Evolutionary conservation across 2,888 invertebrate species (phyloP).

Genomic region (Calephelis perditalis): DNA sequence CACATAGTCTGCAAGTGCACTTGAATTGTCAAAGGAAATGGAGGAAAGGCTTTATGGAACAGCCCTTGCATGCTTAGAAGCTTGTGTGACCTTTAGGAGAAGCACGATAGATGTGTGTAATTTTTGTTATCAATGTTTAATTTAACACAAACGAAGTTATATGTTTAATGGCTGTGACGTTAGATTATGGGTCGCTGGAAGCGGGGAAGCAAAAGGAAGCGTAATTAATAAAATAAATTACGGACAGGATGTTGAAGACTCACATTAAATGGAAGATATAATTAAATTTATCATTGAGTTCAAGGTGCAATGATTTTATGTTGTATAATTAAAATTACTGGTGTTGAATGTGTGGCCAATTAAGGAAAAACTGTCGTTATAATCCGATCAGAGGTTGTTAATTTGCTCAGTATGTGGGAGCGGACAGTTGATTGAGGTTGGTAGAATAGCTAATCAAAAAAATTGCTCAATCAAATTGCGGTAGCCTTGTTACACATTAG

Average conservation of each 20-base stretch:
- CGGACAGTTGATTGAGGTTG: background rate
- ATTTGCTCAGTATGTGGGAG: conserved; percentile 14
- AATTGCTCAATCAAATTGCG: background rate
- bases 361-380: background rate
- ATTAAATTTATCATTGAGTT: background rate
- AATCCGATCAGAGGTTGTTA: background rate
- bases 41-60: conserved; percentile 62
- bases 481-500: background rate
- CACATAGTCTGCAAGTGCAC: conserved; percentile 69
- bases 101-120: conserved; percentile 69
- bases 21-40: conserved; percentile 43
- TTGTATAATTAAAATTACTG: conserved; percentile 5
- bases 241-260: conserved; percentile 7
- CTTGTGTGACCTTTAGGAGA: conserved; percentile 63
- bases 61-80: conserved; percentile 74
- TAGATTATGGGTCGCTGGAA: conserved; percentile 9
- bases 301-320: conserved; percentile 7
- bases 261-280: conserved; percentile 9
- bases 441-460: conserved; percentile 13
- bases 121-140: conserved; percentile 43
- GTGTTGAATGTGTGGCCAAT: background rate
- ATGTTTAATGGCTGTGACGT: conserved; percentile 19
- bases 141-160: conserved; percentile 22
- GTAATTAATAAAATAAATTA: conserved; percentile 9
- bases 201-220: conserved; percentile 3